Evolutionary conservation across 2,113 vertebrate genomes (phyloP).

Genomic region (Hassar affinis): DNA sequence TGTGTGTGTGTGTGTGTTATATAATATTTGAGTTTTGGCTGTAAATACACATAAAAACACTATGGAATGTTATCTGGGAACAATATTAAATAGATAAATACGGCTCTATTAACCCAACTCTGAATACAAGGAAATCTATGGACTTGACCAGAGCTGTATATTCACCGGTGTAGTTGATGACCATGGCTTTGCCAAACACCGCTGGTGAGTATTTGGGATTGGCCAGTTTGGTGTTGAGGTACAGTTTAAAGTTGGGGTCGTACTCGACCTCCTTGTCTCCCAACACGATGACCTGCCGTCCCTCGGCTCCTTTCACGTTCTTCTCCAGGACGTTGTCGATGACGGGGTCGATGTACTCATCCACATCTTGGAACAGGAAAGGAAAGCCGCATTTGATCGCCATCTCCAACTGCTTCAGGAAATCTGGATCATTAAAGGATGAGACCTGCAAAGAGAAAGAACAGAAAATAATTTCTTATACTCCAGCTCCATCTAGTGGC

Average conservation of each 20-base stretch:
- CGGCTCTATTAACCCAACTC: no score
- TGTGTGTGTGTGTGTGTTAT: no score
- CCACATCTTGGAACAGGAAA: conserved; percentile 91
- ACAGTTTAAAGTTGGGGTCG: conserved; percentile 88
- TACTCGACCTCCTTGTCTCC: conserved; percentile 96
- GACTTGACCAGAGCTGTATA: no score
- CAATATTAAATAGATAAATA: no score
- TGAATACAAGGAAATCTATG: no score
- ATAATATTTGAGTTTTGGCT: no score
- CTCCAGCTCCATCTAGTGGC: not conserved
- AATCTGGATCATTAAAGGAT: conserved; percentile 93
- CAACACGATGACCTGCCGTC: conserved; percentile 80
- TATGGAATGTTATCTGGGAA: no score
- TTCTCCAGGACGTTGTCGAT: conserved; percentile 92
- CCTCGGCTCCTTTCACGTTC: conserved; percentile 81
- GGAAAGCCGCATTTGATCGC: conserved; percentile 91
- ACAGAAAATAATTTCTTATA: not conserved
- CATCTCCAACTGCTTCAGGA: conserved; percentile 90
- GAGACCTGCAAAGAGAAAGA: conserved; percentile 75
- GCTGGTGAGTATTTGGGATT: conserved; percentile 91
- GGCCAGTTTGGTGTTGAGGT: conserved; percentile 89
- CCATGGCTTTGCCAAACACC: conserved; percentile 93
- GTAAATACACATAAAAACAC: no score
- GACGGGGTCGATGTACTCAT: conserved; percentile 94
- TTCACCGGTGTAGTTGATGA: conserved; percentile 96